Percentiles rank a stretch among this genome's conserved stretches.
Evolutionary conservation across 1,140 invertebrate species (phyloP).

Genomic region (Nasonia longicornis): DNA sequence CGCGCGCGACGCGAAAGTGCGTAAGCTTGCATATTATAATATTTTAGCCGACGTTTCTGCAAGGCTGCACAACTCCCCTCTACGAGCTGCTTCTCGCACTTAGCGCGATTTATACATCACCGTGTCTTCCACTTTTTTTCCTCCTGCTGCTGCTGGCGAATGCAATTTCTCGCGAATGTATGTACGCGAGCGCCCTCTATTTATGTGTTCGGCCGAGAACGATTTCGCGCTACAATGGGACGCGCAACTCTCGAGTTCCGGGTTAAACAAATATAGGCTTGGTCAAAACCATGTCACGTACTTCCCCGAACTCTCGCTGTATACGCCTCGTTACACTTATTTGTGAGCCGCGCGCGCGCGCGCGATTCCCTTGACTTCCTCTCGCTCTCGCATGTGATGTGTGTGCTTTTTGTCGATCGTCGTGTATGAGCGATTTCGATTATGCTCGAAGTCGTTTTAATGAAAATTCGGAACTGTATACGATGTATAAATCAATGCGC

Average conservation of each 20-base stretch:
- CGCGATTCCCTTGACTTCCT: conserved; percentile 46
- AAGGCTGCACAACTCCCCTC: conserved; percentile 31
- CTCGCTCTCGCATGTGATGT: not conserved
- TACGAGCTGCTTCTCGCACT: conserved; percentile 8
- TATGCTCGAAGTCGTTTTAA: not conserved
- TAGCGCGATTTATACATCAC: conserved; percentile 8
- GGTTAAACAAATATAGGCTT: conserved; percentile 52
- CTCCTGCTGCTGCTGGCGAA: not conserved
- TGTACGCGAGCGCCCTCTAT: not conserved
- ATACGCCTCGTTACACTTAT: conserved; percentile 49
- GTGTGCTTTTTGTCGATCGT: conserved; percentile 19
- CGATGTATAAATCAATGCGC: too few species aligned
- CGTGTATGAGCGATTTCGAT: conserved; percentile 24
- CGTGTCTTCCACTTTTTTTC: conserved; percentile 1
- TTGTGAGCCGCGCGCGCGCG: conserved; percentile 24
- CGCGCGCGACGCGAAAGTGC: conserved; percentile 35
- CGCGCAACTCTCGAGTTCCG: conserved; percentile 39
- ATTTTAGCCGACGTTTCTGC: conserved; percentile 46
- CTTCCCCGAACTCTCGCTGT: conserved; percentile 43
- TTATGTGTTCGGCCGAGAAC: not conserved
- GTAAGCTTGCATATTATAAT: conserved; percentile 43
- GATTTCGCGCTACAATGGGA: conserved; percentile 38
- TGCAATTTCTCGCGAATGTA: conserved; percentile 19
- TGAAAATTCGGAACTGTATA: too few species aligned
- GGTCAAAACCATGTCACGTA: conserved; percentile 49